A percentile compares a stretch with the other conserved stretches of the same genome.
Evolutionary conservation across 2,113 vertebrate species (phyloP).

Genomic region (Psilopogon haemacephalus): DNA sequence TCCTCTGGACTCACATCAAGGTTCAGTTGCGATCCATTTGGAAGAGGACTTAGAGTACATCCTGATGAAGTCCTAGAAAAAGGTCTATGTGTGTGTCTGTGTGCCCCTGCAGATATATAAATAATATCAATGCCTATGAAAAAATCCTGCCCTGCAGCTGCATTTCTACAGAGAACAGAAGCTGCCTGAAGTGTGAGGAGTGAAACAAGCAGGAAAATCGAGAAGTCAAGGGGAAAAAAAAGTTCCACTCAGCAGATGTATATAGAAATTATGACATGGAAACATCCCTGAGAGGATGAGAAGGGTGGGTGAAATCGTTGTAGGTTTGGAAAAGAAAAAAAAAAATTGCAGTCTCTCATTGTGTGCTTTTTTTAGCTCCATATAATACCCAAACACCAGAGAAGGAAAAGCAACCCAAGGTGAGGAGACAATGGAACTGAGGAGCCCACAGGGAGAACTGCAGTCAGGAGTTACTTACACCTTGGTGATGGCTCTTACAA

Average conservation of each 20-base stretch:
- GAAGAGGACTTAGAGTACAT: background rate
- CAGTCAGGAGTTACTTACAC: background rate
- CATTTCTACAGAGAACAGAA: background rate
- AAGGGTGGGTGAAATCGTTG: background rate
- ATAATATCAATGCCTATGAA: background rate
- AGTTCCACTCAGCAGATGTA: background rate
- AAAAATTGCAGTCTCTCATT: background rate
- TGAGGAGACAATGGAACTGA: background rate
- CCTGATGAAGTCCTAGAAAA: background rate
- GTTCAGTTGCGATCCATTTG: background rate
- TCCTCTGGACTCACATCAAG: too few relatives aligned
- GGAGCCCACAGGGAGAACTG: background rate
- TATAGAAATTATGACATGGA: background rate
- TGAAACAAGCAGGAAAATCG: slow-evolving; percentile 1
- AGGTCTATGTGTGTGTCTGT: background rate
- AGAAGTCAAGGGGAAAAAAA: background rate
- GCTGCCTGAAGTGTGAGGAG: background rate
- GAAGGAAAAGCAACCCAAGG: background rate
- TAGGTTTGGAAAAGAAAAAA: too few relatives aligned
- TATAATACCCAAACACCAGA: background rate
- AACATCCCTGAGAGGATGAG: background rate
- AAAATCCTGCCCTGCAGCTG: background rate
- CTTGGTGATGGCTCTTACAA: background rate
- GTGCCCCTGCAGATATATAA: background rate
- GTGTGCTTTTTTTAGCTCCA: background rate